Evolutionary conservation across 2,113 vertebrate species (phyloP), one percentile per base, ranked within the genome.

Genomic region (Erpornis zantholeuca): DNA sequence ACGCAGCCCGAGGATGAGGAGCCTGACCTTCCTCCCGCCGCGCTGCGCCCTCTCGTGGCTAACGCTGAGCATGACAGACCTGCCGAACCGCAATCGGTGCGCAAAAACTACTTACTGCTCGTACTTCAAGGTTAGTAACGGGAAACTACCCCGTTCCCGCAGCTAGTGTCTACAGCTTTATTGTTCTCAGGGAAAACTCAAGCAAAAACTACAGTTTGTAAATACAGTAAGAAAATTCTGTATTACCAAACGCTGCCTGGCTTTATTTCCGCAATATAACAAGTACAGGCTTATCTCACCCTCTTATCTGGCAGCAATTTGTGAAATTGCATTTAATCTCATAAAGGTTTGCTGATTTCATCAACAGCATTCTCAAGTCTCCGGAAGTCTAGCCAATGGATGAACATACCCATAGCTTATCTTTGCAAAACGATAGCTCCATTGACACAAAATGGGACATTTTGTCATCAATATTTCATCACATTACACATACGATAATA

Each of bases 401-500:
- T 70, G 50, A 69, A 72, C 31, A 73, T 7, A 86, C 6, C 29
- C 49, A 38, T 42, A 83, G 28, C 42, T 94, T 70, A 81, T 75
- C 68, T 94, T 93, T 66, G 65, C 76, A 95, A 93, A 96, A 96
- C 64, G 90, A 93, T 86, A 88, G 60, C 56, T 31, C 56, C 36
- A 59, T 14, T 91, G 85, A 92, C 63, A 90, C 38, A 80, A 93
- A 94, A 91, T 33, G n/a, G 87, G 65, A 64, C 52, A 56, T 90
- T 86, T 95, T 88, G 84, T 82, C 63, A 89, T 94, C 93, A 90
- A 87, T 95, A 92, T 88, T 97, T 96, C 84, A 94, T 92, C 82
- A 38, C 50, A 23, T 73, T 86, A 54, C 77, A 73, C 72, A 52
- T 72, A 91, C 38, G 21, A 82, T 54, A 96, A 95, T 73, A 85